Base-by-base conservation (phyloP, 2,113 vertebrate species). In the Scomber japonicus region DNA sequence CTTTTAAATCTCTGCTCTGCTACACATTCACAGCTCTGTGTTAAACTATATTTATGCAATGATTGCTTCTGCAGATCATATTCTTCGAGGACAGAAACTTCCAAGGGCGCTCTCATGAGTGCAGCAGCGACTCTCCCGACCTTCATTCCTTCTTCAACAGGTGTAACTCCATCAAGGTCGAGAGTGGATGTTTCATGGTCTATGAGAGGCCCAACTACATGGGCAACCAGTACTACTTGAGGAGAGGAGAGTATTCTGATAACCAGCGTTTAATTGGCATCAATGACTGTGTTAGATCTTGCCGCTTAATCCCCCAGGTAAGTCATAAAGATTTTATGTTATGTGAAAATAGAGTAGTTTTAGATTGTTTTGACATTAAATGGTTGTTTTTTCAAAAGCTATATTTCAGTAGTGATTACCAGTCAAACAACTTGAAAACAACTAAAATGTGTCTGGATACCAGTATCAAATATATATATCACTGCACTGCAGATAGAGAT, bases 1-100 rank as follows among this genome's bases (percentile, higher is more conserved):
- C 19, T 12, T 21, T 19, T 3, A 40, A 40, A 6, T 54, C n/a
- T 46, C 4, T 17, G n/a, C 48, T 51, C 3, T 3, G 10, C 31
- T 8, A 30, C 6, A 48, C 27, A 4, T 21, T 59, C 19, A 61
- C 16, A 16, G 5, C 4, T 5, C 17, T 44, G 17, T 53, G 46
- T 44, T 50, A 16, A 71, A 57, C 40, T 3, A 17, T 51, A n/a
- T 24, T 31, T 51, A 10, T 68, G 16, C 11, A 15, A 19, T 2
- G 45, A 5, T 55, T 46, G 17, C 8, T 80, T 68, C 68, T 56
- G 10, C 81, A 95, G 95, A 94, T 95, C n/a, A 90, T 92, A 54
- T 95, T 94, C 78, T 95, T 93, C 65, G 93, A 94, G 68, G 93
- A 95, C 81, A 89, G 87, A 30, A 88, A 95, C 90, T 95, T 95